Base-by-base conservation (phyloP, 2,888 invertebrate species). In the Rotaria macrura region DNA sequence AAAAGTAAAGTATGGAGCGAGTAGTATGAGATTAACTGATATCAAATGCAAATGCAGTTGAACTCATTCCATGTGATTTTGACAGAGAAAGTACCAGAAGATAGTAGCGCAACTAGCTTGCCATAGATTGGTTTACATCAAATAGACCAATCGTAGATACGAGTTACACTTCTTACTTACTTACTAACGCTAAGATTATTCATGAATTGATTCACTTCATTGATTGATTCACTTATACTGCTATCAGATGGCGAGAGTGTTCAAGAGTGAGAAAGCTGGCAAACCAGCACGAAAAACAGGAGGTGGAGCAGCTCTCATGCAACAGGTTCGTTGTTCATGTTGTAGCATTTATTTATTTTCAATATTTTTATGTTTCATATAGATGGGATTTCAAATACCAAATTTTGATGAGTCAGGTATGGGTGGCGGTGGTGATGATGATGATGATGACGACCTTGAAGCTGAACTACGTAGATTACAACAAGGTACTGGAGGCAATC, bases 401-500 rank as follows among this genome's bases (percentile, higher is more conserved):
- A 79, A 79, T 40, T 43, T 25, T 10, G 79, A 79, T 79, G 43
- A n/a, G n/a, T n/a, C 40, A 43, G 43, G 43, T 23, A 79, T 43
- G 25, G 79, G 43, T 1, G 43, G n/a, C 43, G 40, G 47, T 47
- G 47, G 5, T 47, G 47, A 47, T 14, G 47, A 43, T 40, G 40
- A 72, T 72, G n/a, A 79, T 43, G 79, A 79, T 43, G 79, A 79
- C 43, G 79, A 79, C 43, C 43, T 79, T 9, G 79, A 79, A 79
- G 43, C 79, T n/a, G 79, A 79, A 79, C 25, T 79, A 23, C 79
- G 14, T n/a, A 38, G 34, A 65, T 65, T 43, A 79, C 43, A 79
- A n/a, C 79, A 79, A 7, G 79, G 43, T 23, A 14, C 0, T 0
- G 43, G 25, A 5, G 43, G 12, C 7, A 43, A 43, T 43, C 3